Evolutionary conservation across 2,888 invertebrate species (phyloP), one percentile per base, ranked within the genome.

Genomic region (Byasa hedistus): DNA sequence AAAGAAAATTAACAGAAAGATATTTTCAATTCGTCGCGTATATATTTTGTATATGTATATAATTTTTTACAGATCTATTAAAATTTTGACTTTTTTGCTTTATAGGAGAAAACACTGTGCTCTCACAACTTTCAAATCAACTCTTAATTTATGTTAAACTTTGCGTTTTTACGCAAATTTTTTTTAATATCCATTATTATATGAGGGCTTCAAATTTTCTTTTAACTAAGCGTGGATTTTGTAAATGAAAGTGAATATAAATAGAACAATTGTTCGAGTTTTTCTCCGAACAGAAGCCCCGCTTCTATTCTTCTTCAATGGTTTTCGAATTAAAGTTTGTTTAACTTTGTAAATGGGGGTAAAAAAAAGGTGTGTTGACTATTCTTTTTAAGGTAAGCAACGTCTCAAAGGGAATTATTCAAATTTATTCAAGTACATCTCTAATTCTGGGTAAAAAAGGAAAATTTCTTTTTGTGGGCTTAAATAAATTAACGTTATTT

Each of bases 351-450:
- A 64, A 64, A 58, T 59, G 52, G 39, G 44, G 39, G 58, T 22
- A 52, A 64, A 64, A 59, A 59, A 32, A 32, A 32, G 3, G 54
- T 59, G 54, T 59, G 58, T 64, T 64, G 58, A 59, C 64, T 64
- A 64, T 64, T 64, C 39, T 44, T 24, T 54, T 54, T 64, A 64
- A 64, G 64, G 39, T 58, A 64, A 59, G 64, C 24, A 64, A 64
- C 58, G 64, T 21, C 54, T 64, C 64, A 64, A 64, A 58, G 58
- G 21, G 54, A 64, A 64, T 64, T 64, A 64, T 64, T 64, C 54
- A 64, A 64, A 64, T 64, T 59, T 59, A 59, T 64, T 64, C 64
- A 59, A 64, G 64, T 54, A 59, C 58, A 64, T 52, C 52, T 59
- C 54, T 64, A 64, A 64, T 64, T 54, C 58, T 58, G 21, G 54